These are phyloP conservation scores for Clamator glandarius DNA, from an alignment of 2,797 vertebrate species.

Conservation along the genomic window DNA sequence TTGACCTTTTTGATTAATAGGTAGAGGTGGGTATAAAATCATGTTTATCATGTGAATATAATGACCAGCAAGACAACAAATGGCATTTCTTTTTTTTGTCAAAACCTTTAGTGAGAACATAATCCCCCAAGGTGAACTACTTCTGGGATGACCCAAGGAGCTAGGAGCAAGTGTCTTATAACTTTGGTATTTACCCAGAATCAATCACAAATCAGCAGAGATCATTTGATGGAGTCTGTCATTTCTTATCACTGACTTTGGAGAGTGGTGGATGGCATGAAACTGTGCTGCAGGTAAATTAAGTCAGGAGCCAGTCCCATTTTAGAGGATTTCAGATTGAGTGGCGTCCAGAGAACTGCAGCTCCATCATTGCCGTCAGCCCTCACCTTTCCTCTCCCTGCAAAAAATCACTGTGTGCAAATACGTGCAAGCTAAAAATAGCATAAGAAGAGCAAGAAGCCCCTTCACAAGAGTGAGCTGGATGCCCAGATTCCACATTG, in stretches of 20 bases:
- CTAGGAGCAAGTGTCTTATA: slow-evolving; percentile 1
- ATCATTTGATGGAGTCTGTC: background rate
- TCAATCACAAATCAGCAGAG: background rate
- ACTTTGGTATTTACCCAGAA: background rate
- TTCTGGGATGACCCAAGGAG: background rate
- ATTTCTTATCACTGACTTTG: background rate
- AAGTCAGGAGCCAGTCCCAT: background rate
- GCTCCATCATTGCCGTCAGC: background rate
- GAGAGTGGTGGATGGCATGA: background rate
- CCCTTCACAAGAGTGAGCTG: background rate
- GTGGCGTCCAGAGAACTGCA: rapidly evolving
- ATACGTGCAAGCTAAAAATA: rapidly evolving
- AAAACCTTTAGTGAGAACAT: background rate
- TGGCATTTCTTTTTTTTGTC: slow-evolving; percentile 25
- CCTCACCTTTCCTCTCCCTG: background rate
- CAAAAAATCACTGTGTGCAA: background rate
- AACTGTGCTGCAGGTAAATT: background rate
- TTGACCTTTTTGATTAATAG: slow-evolving; percentile 34
- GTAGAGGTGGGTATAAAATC: background rate
- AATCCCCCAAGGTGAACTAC: background rate
- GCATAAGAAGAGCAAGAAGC: background rate
- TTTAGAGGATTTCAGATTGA: background rate
- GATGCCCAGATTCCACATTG: background rate
- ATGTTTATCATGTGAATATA: background rate
- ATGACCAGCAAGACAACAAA: slow-evolving; percentile 18